Conservation (phyloP, 2,113 vertebrate genomes). For the Mystacornis crossleyi region DNA sequence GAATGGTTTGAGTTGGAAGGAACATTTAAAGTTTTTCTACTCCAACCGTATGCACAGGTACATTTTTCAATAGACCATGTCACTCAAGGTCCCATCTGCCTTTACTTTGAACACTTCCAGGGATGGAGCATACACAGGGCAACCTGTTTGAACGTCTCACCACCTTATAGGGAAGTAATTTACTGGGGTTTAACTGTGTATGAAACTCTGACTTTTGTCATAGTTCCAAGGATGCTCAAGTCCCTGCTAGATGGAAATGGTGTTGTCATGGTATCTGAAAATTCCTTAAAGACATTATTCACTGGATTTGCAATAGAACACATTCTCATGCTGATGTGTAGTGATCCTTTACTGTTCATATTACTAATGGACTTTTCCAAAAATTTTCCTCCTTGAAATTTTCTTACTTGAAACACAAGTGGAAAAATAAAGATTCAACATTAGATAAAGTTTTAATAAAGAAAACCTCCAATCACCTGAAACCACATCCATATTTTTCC, state of each 20-base stretch:
- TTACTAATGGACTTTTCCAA: background rate
- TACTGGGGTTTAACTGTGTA: background rate
- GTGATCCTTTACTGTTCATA: background rate
- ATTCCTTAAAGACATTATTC: background rate
- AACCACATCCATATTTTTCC: background rate
- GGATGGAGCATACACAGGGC: background rate
- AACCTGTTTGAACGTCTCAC: background rate
- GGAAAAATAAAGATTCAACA: background rate
- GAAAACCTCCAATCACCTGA: background rate
- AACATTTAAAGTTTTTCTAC: background rate
- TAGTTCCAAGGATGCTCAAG: background rate
- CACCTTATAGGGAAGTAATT: background rate
- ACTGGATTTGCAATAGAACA: background rate
- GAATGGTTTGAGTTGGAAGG: background rate
- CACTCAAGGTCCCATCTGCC: background rate
- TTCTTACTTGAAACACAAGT: background rate
- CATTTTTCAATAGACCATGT: background rate
- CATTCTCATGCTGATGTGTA: background rate
- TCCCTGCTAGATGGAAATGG: background rate
- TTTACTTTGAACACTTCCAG: rapidly evolving
- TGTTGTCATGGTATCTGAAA: background rate
- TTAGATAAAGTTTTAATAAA: background rate
- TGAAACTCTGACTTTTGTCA: background rate
- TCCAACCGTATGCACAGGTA: background rate
- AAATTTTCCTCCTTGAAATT: background rate